A percentile compares a stretch with the other conserved stretches of the same genome.
Evolutionary conservation across 2,797 vertebrate genomes (phyloP).

Genomic region (Leptatherina wallacei): DNA sequence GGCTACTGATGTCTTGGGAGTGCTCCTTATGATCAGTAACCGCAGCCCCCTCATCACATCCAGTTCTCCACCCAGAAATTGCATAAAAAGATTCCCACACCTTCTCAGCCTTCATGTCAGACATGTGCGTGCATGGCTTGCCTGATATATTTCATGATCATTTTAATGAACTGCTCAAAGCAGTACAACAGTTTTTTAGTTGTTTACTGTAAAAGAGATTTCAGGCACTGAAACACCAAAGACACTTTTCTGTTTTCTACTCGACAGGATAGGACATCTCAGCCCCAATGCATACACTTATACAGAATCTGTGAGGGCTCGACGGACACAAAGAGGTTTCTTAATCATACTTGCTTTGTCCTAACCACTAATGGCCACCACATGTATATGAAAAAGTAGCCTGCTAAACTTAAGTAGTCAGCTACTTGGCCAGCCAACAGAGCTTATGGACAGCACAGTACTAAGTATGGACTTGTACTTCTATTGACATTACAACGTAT

Average conservation of each 20-base stretch:
- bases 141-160: conserved; percentile 3
- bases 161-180: conserved; percentile 11
- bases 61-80: conserved; percentile 47
- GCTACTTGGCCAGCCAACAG: neutral
- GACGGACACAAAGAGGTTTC: neutral
- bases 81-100: conserved; percentile 56
- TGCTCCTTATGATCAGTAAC: conserved; percentile 70
- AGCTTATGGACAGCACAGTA: neutral
- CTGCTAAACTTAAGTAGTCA: neutral
- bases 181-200: neutral
- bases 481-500: neutral
- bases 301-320: neutral
- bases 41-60: conserved; percentile 60
- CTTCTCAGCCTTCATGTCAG: conserved; percentile 23
- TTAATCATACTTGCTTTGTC: neutral
- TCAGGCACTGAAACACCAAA: neutral
- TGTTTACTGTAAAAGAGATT: neutral
- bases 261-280: neutral
- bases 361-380: neutral
- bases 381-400: neutral
- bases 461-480: neutral
- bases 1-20: conserved; percentile 66
- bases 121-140: neutral
- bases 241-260: neutral
- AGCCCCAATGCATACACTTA: neutral